phyloP scores from a whole-genome alignment of 2,113 vertebrate genomes.

The Tenrec ecaudatus region DNA sequence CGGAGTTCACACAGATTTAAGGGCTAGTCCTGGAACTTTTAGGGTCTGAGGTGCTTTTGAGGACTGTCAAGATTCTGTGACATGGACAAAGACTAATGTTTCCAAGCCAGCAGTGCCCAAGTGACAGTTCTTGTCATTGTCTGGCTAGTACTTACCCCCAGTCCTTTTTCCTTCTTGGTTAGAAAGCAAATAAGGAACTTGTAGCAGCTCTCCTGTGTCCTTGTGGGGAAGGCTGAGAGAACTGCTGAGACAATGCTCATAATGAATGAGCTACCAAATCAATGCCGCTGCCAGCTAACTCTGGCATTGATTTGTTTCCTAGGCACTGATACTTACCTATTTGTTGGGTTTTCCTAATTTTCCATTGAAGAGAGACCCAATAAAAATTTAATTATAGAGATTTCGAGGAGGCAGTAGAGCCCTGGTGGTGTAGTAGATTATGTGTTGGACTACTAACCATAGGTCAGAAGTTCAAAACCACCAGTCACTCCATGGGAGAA shows the following conservation, averaged over 20 bases:
- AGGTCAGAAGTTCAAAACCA: too few relatives aligned
- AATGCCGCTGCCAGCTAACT: background rate
- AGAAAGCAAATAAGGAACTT: background rate
- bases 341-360: conserved; percentile 21
- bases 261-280: background rate
- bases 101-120: background rate
- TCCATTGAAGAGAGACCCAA: background rate
- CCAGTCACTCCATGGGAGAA: too few relatives aligned
- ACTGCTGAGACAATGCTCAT: background rate
- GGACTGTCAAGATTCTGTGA: background rate
- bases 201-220: background rate
- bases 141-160: background rate
- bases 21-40: background rate
- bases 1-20: background rate
- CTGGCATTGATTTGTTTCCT: background rate
- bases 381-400: background rate
- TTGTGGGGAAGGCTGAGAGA: background rate
- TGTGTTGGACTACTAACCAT: too few relatives aligned
- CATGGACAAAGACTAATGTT: background rate
- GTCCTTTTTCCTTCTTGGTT: background rate
- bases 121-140: background rate
- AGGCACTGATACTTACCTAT: background rate
- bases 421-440: too few relatives aligned
- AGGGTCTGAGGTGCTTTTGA: background rate
- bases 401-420: background rate